A percentile compares a stretch with the other conserved stretches of the same genome.
These are phyloP conservation scores for Acanthiza pusilla DNA, from an alignment of 2,797 vertebrate genomes.

Conservation along the genomic window DNA sequence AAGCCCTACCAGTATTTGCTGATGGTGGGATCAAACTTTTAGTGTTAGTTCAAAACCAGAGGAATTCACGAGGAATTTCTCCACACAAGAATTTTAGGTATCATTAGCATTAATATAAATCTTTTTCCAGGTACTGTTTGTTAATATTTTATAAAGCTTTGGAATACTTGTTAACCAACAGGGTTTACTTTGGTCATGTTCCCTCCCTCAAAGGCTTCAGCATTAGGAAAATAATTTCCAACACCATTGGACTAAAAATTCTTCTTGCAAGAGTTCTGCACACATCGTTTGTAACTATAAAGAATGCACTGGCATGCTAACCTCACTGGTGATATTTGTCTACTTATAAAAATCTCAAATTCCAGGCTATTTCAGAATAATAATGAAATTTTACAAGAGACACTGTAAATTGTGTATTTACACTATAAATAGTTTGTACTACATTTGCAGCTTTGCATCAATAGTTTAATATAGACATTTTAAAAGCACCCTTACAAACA, in stretches of 20 bases:
- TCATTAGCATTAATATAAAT: background rate
- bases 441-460: background rate
- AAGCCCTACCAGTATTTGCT: background rate
- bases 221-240: background rate
- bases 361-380: background rate
- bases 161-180: background rate
- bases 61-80: background rate
- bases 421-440: constrained; percentile 4
- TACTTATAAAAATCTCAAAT: background rate
- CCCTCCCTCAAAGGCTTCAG: background rate
- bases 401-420: constrained; percentile 5
- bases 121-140: background rate
- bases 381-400: background rate
- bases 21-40: background rate
- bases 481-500: constrained; percentile 50
- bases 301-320: background rate
- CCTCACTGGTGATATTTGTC: background rate
- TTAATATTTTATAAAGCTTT: background rate
- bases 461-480: background rate
- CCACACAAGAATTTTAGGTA: background rate
- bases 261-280: background rate
- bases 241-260: background rate
- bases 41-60: background rate
- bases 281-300: background rate
- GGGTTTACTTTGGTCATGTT: background rate